Evolutionary conservation across 2,113 vertebrate species (phyloP), one percentile per base, ranked within the genome.

Genomic region (Aix galericulata): DNA sequence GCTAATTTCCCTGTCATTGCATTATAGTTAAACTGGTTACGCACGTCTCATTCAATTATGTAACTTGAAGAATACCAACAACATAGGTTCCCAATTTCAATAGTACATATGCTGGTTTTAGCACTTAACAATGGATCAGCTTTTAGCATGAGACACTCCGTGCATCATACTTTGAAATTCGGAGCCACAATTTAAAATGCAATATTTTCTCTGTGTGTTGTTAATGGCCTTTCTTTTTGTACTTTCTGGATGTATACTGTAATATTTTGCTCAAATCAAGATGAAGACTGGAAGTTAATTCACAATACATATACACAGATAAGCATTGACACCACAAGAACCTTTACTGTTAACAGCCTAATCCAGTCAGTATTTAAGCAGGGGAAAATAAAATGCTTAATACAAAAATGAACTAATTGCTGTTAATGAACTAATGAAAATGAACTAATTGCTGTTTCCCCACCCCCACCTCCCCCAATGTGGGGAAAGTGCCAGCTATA

Each of bases 1-100:
- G 90, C 74, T 95, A 91, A 95, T 96, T 95, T 95, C 88, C 94
- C 58, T 96, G 95, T 93, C 92, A 96, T 31, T 94, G 77, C 80
- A 50, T 91, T 94, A 88, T 68, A 87, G 77, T 89, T 91, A 95
- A 93, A 93, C 91, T 75, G 85, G 94, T 60, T 95, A 69, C 0
- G 1, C 73, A 86, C 3, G 7, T 95, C 90, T 95, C 88, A 60
- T 94, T 93, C 90, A 93, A 94, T 96, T 94, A 94, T 82, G 86
- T n/a, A 75, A 75, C 90, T 76, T 86, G 38, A 94, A 95, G 88
- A 91, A 93, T 53, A 86, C n/a, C 88, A 88, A 66, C 80, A 94
- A 88, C 88, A 95, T 36, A 62, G 82, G 42, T 68, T 91, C 86
- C 77, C 42, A 64, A 78, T 91, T 91, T 95, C 86, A 91, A 76